Evolutionary conservation across 1,140 invertebrate species (phyloP).

Genomic region (Dolichoris vasculosae): DNA sequence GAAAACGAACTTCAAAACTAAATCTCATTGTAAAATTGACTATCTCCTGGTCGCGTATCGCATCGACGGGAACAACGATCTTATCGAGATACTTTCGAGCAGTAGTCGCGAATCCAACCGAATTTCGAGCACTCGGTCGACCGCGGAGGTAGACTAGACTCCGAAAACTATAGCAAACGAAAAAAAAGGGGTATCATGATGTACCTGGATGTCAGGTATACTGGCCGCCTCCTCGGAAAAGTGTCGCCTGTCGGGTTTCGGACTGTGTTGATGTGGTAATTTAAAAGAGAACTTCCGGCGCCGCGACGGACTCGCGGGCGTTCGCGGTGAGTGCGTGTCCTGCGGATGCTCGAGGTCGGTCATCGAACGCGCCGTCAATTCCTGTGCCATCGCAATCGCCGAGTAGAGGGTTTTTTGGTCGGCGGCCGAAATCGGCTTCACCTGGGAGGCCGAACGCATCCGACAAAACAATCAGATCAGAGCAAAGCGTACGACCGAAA

Average conservation of each 20-base stretch:
- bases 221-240: constrained; percentile 93
- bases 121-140: background rate
- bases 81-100: background rate
- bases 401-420: constrained; percentile 95
- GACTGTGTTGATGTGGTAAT: constrained; percentile 80
- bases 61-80: no score
- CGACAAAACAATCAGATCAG: constrained; percentile 21
- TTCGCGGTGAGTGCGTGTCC: constrained; percentile 75
- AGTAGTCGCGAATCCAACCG: background rate
- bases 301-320: constrained; percentile 84
- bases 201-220: constrained; percentile 91
- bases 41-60: no score
- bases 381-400: constrained; percentile 94
- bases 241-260: constrained; percentile 84
- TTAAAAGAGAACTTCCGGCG: constrained; percentile 93
- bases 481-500: background rate
- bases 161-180: constrained; percentile 45
- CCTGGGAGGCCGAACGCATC: constrained; percentile 68
- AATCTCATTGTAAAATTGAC: no score
- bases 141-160: background rate
- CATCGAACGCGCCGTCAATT: constrained; percentile 92
- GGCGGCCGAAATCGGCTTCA: constrained; percentile 95
- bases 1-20: background rate
- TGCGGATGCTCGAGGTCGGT: constrained; percentile 80
- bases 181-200: constrained; percentile 58